phyloP scores from a whole-genome alignment of 2,113 vertebrate species.

The Hylia prasina region DNA sequence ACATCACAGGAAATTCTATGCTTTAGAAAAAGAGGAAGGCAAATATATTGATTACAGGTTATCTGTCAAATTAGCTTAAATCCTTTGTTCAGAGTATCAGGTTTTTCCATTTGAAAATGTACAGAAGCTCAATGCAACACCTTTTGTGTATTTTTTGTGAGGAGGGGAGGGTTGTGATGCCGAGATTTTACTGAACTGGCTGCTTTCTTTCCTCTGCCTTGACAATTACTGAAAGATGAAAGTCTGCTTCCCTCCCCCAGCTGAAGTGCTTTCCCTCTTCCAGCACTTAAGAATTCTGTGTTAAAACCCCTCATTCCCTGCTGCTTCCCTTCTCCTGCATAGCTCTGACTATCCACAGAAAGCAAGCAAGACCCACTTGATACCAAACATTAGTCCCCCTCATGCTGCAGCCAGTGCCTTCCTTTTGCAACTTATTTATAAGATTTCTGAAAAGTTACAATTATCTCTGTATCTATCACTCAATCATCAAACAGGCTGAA shows the following conservation, averaged over 20 bases:
- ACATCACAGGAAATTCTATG: conserved; percentile 18
- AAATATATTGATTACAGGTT: conserved; percentile 50
- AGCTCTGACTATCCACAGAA: not conserved
- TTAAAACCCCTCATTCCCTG: not conserved
- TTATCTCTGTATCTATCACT: conserved; percentile 51
- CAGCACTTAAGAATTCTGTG: not conserved
- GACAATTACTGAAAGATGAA: not conserved
- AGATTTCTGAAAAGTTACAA: conserved; percentile 52
- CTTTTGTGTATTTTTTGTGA: not conserved
- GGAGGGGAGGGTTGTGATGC: not conserved
- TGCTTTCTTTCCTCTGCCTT: not conserved
- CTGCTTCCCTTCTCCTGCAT: not conserved
- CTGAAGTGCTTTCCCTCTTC: not conserved
- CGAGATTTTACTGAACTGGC: not conserved
- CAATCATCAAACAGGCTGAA: conserved; percentile 59
- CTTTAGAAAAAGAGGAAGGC: conserved; percentile 35
- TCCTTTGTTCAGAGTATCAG: not conserved
- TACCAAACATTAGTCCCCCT: not conserved
- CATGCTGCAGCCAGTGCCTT: not conserved
- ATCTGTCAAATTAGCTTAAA: conserved; percentile 8
- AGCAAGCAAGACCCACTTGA: not conserved
- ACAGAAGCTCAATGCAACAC: not conserved
- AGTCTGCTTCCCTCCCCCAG: not conserved
- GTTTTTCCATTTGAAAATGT: not conserved
- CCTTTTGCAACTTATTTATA: not conserved